These are phyloP conservation scores for Pachyseris speciosa DNA, from an alignment of 64 coral and sea anemone genomes.

Conservation along the genomic window DNA sequence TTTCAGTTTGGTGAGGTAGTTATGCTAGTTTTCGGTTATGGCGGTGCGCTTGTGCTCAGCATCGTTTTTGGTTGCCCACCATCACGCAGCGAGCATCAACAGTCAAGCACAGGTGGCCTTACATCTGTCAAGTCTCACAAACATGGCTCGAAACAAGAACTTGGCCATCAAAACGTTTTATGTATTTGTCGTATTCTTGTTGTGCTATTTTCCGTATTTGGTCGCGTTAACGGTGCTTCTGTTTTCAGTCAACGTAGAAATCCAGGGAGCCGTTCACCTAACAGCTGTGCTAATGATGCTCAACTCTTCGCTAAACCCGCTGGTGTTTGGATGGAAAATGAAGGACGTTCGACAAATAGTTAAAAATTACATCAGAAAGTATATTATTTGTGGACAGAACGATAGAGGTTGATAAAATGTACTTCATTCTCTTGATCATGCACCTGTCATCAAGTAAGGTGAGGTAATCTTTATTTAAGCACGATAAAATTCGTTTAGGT, in stretches of 20 bases:
- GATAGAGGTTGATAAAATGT: not conserved
- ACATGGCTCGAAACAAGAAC: not conserved
- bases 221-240: not conserved
- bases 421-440: too few species aligned
- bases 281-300: slow-evolving; percentile 9
- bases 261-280: not conserved
- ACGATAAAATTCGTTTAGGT: too few species aligned
- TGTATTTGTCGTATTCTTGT: not conserved
- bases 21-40: not conserved
- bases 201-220: not conserved
- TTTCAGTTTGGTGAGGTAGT: not conserved
- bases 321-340: slow-evolving; percentile 29
- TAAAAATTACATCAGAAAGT: not conserved
- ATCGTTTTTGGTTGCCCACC: slow-evolving; percentile 10
- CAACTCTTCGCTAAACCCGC: slow-evolving; percentile 8
- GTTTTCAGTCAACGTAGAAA: not conserved
- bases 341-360: slow-evolving; percentile 21
- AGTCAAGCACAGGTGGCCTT: not conserved
- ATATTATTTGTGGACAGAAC: not conserved
- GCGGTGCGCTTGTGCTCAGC: not conserved
- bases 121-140: not conserved
- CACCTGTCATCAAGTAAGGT: too few species aligned
- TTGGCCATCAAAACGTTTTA: slow-evolving; percentile 16
- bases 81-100: not conserved
- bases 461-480: too few species aligned